Conservation (phyloP, 2,113 vertebrate species). For the Cairina moschata region DNA sequence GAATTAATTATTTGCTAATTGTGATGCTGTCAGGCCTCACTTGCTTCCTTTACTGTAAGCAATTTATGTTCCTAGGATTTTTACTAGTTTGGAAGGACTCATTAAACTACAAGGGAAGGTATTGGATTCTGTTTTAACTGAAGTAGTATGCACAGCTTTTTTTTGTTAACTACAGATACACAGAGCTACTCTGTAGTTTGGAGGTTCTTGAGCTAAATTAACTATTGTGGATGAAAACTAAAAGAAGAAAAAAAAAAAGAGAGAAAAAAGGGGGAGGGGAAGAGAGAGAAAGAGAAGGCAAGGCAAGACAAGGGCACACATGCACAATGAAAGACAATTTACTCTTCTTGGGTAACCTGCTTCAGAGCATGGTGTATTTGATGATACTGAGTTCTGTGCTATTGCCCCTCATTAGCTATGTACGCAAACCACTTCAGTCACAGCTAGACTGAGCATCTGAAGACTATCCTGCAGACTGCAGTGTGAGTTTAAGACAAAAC, state of each 20-base stretch:
- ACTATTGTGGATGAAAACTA: neutral
- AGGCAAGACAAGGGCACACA: too few species aligned
- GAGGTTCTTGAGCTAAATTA: neutral
- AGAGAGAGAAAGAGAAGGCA: too few species aligned
- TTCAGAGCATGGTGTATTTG: neutral
- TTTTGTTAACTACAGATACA: neutral
- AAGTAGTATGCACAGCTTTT: neutral
- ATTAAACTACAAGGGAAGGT: neutral
- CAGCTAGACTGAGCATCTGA: neutral
- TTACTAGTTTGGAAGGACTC: neutral
- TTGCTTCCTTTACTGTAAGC: slow-evolving; percentile 10
- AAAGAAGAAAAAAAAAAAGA: too few species aligned
- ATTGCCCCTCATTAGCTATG: neutral
- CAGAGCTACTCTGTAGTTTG: neutral
- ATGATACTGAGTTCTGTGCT: neutral
- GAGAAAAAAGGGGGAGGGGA: too few species aligned
- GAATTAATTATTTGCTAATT: neutral
- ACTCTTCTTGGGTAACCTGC: neutral
- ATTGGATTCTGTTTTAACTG: neutral
- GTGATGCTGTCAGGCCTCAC: neutral
- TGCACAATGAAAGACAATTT: neutral
- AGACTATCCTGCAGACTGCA: neutral
- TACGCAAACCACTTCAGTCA: neutral
- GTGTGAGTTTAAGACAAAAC: neutral
- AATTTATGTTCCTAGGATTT: slow-evolving; percentile 19